These are phyloP conservation scores for Rhyacophila brunnea DNA, from an alignment of 1,140 invertebrate species.

Conservation along the genomic window DNA sequence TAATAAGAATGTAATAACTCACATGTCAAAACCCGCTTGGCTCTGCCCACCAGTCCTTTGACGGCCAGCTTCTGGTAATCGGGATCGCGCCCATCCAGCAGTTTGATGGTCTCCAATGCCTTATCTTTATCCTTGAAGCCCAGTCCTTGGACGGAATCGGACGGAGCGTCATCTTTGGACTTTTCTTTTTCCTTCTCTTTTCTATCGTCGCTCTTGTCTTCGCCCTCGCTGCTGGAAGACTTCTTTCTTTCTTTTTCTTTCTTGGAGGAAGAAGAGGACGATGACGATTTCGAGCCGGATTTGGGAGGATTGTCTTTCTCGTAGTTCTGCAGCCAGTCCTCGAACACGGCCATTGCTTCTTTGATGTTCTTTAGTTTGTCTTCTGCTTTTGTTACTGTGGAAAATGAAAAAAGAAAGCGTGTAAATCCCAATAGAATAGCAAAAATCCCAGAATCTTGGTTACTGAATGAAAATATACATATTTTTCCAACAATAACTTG, in stretches of 20 bases:
- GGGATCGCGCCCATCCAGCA: slow-evolving; percentile 62
- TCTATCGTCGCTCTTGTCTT: slow-evolving; percentile 45
- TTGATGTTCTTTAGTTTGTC: slow-evolving; percentile 69
- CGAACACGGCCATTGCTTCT: slow-evolving; percentile 64
- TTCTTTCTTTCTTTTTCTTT: slow-evolving; percentile 35
- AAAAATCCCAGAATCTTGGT: too few species aligned
- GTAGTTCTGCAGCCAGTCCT: slow-evolving; percentile 62
- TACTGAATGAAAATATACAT: too few species aligned
- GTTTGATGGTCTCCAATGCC: slow-evolving; percentile 45
- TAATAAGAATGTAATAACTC: slow-evolving; percentile 34
- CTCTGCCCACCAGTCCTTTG: slow-evolving; percentile 62
- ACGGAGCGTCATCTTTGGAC: slow-evolving; percentile 26
- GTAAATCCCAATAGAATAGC: too few species aligned
- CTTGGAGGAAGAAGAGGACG: slow-evolving; percentile 34
- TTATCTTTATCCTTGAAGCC: slow-evolving; percentile 65
- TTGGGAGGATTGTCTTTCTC: slow-evolving; percentile 49
- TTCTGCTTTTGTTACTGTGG: slow-evolving; percentile 68
- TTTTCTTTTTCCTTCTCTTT: slow-evolving; percentile 39
- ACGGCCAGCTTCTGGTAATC: slow-evolving; percentile 65
- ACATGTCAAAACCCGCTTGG: slow-evolving; percentile 62
- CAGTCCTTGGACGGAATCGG: slow-evolving; percentile 60
- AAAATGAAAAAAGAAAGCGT: too few species aligned
- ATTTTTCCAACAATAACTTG: too few species aligned
- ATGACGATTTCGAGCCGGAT: slow-evolving; percentile 36
- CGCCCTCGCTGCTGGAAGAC: slow-evolving; percentile 28